These are phyloP conservation scores for Epizoanthus illoricatus DNA, from an alignment of 92 coral and sea anemone genomes.

Conservation along the genomic window DNA sequence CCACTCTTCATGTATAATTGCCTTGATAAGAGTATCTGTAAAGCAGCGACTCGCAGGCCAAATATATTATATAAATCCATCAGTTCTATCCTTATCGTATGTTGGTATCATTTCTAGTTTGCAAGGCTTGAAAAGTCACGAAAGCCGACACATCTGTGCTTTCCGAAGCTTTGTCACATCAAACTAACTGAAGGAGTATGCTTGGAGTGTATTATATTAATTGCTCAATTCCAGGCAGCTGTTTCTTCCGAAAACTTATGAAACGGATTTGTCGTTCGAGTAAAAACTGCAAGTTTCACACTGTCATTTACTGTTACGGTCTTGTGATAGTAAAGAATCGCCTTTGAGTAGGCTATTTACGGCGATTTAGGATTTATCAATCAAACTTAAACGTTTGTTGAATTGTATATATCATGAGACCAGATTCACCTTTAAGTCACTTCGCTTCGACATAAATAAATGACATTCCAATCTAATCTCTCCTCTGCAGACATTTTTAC, in stretches of 20 bases:
- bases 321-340: background rate
- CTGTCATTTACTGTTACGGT: too few species aligned
- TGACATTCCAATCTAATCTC: constrained; percentile 3
- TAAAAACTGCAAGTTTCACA: too few species aligned
- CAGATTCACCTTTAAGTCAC: constrained; percentile 7
- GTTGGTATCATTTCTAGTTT: constrained; percentile 18
- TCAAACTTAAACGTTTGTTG: constrained; percentile 10
- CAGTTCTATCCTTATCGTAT: constrained; percentile 20
- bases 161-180: background rate
- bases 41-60: constrained; percentile 12
- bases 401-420: constrained; percentile 10
- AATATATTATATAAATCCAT: too few species aligned
- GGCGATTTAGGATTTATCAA: background rate
- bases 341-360: background rate
- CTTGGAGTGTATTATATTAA: too few species aligned
- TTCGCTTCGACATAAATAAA: background rate
- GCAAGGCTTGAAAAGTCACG: constrained; percentile 26
- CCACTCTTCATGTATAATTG: constrained; percentile 39
- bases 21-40: constrained; percentile 14
- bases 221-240: too few species aligned
- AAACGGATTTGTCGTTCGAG: too few species aligned
- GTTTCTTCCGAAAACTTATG: too few species aligned
- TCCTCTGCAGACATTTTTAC: background rate
- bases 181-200: too few species aligned
- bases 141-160: constrained; percentile 9